Evolutionary conservation across 2,888 invertebrate genomes (phyloP).

Genomic region (Pandemis heparana): DNA sequence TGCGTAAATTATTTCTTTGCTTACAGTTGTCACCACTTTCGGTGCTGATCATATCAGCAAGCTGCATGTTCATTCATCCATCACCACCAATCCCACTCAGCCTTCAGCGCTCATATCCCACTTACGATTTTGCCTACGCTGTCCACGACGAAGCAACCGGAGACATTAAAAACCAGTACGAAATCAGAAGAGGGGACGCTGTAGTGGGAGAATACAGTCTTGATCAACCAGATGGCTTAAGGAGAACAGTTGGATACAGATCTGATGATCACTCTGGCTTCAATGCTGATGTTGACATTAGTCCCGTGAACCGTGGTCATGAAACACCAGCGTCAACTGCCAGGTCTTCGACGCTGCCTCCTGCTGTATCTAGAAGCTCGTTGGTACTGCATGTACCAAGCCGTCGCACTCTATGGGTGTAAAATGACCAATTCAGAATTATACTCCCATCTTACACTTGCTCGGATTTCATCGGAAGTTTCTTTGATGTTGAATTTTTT

Average conservation of each 20-base stretch:
- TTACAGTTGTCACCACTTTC: conserved; percentile 57
- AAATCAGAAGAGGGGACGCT: conserved; percentile 79
- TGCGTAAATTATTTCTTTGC: too few species aligned
- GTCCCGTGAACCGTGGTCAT: conserved; percentile 43
- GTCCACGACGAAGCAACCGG: conserved; percentile 83
- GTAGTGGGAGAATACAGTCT: conserved; percentile 84
- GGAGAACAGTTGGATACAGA: conserved; percentile 84
- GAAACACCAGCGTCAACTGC: conserved; percentile 9
- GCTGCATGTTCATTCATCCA: conserved; percentile 70
- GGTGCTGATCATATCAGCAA: conserved; percentile 65
- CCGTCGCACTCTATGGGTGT: conserved; percentile 15
- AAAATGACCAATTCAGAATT: background rate
- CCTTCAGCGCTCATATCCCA: conserved; percentile 53
- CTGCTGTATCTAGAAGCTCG: conserved; percentile 25
- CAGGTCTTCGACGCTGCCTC: background rate
- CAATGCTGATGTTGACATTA: conserved; percentile 81
- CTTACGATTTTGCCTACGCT: conserved; percentile 84
- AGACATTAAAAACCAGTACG: conserved; percentile 83
- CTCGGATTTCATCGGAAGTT: background rate
- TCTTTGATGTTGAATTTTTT: too few species aligned
- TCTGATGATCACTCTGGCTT: conserved; percentile 84
- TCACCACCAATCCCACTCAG: conserved; percentile 51
- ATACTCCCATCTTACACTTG: background rate
- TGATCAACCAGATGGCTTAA: conserved; percentile 83
- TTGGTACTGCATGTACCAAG: conserved; percentile 23